Evolutionary conservation across 2,113 vertebrate species (phyloP).

Genomic region (Channa argus): DNA sequence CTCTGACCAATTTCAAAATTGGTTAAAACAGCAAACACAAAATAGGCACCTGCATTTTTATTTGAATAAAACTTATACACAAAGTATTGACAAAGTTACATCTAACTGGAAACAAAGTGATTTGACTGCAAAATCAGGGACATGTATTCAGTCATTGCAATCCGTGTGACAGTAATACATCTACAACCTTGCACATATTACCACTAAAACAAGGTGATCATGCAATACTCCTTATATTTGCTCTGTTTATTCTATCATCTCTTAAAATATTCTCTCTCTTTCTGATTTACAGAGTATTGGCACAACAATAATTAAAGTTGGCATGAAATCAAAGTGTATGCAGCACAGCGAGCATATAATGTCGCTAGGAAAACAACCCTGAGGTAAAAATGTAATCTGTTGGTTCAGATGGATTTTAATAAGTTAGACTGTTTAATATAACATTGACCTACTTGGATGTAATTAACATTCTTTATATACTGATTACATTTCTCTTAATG

Average conservation of each 20-base stretch:
- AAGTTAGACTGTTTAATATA: neutral
- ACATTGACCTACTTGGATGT: neutral
- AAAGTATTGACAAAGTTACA: constrained; percentile 50
- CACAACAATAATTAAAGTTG: neutral
- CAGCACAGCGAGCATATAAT: neutral
- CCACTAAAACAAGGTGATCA: neutral
- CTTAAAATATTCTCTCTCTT: neutral
- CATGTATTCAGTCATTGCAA: constrained; percentile 1
- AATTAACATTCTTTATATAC: constrained; percentile 36
- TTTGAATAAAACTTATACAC: constrained; percentile 62
- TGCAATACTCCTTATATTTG: neutral
- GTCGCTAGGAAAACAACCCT: neutral
- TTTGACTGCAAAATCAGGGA: constrained; percentile 6
- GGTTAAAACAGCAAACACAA: neutral
- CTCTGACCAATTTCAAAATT: neutral
- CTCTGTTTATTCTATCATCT: neutral
- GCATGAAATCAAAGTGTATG: neutral
- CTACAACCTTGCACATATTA: neutral
- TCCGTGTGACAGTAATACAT: neutral
- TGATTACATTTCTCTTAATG: neutral
- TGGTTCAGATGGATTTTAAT: neutral
- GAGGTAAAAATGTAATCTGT: neutral
- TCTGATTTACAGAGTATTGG: neutral
- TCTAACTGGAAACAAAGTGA: constrained; percentile 16
- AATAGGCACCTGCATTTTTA: constrained; percentile 37